Percentiles rank a stretch among this genome's conserved stretches.
These are phyloP conservation scores for Eidolon helvum DNA, from an alignment of 2,113 vertebrate genomes.

Conservation along the genomic window DNA sequence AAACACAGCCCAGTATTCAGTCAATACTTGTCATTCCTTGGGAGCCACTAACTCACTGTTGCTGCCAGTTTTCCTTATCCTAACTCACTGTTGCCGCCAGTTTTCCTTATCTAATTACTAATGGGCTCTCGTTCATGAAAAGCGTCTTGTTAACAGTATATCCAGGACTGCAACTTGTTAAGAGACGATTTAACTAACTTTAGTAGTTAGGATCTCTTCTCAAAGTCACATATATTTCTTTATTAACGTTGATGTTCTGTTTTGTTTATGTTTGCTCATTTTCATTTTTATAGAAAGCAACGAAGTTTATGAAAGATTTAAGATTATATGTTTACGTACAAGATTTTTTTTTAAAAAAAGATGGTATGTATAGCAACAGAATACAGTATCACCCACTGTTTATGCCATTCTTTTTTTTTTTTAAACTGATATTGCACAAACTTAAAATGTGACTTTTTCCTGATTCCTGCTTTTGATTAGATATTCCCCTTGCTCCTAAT, in stretches of 20 bases:
- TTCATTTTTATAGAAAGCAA: neutral
- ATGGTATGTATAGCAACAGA: neutral
- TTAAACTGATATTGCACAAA: neutral
- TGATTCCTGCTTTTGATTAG: neutral
- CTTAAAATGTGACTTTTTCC: neutral
- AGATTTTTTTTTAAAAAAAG: neutral
- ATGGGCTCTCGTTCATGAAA: constrained; percentile 70
- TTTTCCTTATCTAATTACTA: constrained; percentile 85
- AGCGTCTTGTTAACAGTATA: constrained; percentile 66
- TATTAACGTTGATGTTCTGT: neutral
- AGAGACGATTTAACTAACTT: neutral
- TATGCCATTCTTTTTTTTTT: neutral
- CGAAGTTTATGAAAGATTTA: neutral
- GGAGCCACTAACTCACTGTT: constrained; percentile 81
- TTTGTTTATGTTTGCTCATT: neutral
- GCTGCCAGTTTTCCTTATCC: constrained; percentile 84
- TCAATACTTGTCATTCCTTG: constrained; percentile 84
- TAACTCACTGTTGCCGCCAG: constrained; percentile 81
- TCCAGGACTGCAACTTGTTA: constrained; percentile 47
- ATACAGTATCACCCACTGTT: neutral
- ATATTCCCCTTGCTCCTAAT: neutral
- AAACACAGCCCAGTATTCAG: constrained; percentile 81
- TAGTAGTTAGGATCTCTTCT: neutral
- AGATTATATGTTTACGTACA: neutral
- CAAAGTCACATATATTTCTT: neutral